phyloP scores from a whole-genome alignment of 2,113 vertebrate genomes.

The Genyomyrus donnyi region DNA sequence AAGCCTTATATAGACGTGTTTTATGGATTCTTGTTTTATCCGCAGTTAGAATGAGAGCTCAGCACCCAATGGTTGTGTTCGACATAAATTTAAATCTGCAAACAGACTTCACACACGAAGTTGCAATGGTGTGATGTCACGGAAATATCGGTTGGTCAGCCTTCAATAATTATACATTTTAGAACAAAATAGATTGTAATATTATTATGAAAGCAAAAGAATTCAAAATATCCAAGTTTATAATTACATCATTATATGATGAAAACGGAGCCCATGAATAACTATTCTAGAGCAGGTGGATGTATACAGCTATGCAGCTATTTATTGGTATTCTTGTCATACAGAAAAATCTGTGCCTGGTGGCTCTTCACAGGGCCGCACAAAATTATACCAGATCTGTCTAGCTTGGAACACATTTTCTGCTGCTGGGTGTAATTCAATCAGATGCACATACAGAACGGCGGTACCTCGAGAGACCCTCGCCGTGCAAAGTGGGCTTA shows the following conservation, averaged over 20 bases:
- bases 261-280: neutral
- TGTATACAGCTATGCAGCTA: neutral
- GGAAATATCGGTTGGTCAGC: neutral
- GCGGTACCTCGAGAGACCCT: conserved; percentile 31
- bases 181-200: neutral
- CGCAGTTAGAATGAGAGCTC: neutral
- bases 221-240: neutral
- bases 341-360: neutral
- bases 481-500: conserved; percentile 39
- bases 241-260: neutral
- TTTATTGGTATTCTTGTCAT: neutral
- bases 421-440: conserved; percentile 30
- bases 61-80: neutral
- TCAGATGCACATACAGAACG: conserved; percentile 1
- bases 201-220: neutral
- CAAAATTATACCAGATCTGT: neutral
- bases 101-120: neutral
- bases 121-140: neutral
- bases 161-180: neutral
- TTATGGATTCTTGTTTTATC: neutral
- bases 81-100: neutral
- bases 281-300: neutral
- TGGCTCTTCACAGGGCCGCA: neutral
- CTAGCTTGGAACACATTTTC: conserved; percentile 15
- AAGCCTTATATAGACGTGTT: neutral